Base-by-base conservation (phyloP, 2,888 invertebrate species). In the Zele albiditarsus region DNA sequence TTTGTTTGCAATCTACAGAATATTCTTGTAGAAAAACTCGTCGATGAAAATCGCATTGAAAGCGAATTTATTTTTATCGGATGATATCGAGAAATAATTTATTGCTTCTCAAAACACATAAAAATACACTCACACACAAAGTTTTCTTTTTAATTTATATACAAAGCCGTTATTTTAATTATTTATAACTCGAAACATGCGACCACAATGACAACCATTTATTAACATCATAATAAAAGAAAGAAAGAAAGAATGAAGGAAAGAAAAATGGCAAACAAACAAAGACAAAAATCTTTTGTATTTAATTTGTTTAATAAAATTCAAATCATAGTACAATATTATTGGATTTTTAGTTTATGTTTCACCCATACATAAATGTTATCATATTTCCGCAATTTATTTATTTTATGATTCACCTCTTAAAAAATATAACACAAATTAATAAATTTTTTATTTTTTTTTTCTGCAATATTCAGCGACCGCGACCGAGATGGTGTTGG, bases 281-380 rank as follows among this genome's bases (percentile, higher is more conserved):
- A 80, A 80, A 76, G 78, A 80, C 78, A 20, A 76, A 82, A 82
- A 78, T 77, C 83, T 86, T 88, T 89, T 88, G 86, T 88, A 87
- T 88, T 87, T 87, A 87, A 86, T 88, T 88, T 86, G 85, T 85
- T 87, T 86, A 88, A 88, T 85, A 88, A 87, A 88, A 88, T 84
- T 86, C 85, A 82, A 86, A 87, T 87, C 82, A 85, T 85, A 88
- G 87, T 88, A 88, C 85, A 87, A 86, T 73, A 82, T 53, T 53
- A 20, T 46, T 77, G 71, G 33, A 46, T 79, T 76, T 78, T 80
- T 79, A 75, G 20, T 78, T 82, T 80, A 42, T 62, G 33, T 65
- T 65, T 62, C 71, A 73, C 73, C 75, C 68, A 69, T 33, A 69
- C 20, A 53, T 53, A n/a, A 23, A n/a, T 53, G 3, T 20, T 20